Conservation (phyloP, 1,140 invertebrate genomes). For the Zelostemma sp. region DNA sequence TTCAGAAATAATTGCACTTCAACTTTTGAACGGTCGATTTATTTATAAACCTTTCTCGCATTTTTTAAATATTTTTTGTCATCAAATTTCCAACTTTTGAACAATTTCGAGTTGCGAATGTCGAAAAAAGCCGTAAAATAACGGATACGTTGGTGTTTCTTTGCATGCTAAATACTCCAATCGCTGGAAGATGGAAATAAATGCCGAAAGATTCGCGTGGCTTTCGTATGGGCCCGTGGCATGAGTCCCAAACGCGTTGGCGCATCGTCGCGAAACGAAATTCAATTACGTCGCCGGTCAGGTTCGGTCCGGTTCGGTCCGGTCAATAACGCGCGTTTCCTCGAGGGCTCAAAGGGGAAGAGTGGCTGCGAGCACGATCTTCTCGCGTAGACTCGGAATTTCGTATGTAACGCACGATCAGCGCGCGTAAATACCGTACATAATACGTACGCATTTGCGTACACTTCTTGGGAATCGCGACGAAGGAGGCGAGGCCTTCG, state of each 20-base stretch:
- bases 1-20: no score
- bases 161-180: no score
- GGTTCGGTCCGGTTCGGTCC: constrained; percentile 15
- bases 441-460: constrained; percentile 1
- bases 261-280: constrained; percentile 12
- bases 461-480: neutral
- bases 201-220: no score
- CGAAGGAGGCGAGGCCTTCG: neutral
- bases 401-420: constrained; percentile 16
- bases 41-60: no score
- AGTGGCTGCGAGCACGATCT: constrained; percentile 12
- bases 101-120: no score
- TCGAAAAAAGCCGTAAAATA: no score
- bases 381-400: constrained; percentile 14
- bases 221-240: no score
- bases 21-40: no score
- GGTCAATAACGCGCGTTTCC: constrained; percentile 17
- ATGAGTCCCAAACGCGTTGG: neutral
- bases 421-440: neutral
- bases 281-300: constrained; percentile 26
- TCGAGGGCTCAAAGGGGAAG: constrained; percentile 16
- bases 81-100: no score
- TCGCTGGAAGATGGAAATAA: no score
- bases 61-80: no score
- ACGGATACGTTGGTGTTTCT: no score